Percentiles rank a stretch among this genome's conserved stretches.
These are phyloP conservation scores for Drosophila greeni DNA, from an alignment of 2,888 invertebrate genomes.

Conservation along the genomic window DNA sequence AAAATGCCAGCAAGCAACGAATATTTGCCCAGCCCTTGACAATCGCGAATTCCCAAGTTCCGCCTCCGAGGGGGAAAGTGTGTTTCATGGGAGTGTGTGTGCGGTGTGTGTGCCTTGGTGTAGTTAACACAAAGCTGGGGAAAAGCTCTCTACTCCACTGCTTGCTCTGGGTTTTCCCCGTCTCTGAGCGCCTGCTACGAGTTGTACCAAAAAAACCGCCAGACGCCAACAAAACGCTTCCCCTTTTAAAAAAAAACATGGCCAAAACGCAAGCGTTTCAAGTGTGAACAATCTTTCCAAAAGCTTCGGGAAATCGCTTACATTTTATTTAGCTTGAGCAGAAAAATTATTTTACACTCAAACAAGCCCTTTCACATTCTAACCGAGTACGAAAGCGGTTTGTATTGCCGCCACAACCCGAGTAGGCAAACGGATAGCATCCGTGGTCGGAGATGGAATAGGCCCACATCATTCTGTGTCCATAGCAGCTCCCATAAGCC, in stretches of 20 bases:
- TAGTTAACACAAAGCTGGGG: constrained; percentile 9
- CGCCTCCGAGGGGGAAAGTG: constrained; percentile 11
- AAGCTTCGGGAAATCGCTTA: not conserved
- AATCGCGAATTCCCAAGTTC: constrained; percentile 4
- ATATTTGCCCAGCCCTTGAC: constrained; percentile 68
- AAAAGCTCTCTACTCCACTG: constrained; percentile 33
- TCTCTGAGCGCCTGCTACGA: constrained; percentile 55
- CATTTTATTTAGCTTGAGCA: not conserved
- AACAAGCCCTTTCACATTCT: not conserved
- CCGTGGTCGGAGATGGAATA: not conserved
- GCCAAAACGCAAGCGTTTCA: constrained; percentile 7
- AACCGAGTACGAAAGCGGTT: not conserved
- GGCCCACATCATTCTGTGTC: not conserved
- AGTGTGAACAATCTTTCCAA: not conserved
- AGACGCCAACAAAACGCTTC: constrained; percentile 54
- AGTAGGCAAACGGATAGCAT: constrained; percentile 3
- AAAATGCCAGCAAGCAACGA: constrained; percentile 67
- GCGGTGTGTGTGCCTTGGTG: not conserved
- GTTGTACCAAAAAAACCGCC: constrained; percentile 69
- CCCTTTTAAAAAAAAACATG: constrained; percentile 21
- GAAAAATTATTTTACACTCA: not conserved
- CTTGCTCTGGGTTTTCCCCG: not conserved
- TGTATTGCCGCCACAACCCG: constrained; percentile 19
- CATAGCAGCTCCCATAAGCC: not conserved
- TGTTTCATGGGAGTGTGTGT: not conserved